These are phyloP conservation scores for Polyergus mexicanus DNA, from an alignment of 1,140 invertebrate species.

Conservation along the genomic window DNA sequence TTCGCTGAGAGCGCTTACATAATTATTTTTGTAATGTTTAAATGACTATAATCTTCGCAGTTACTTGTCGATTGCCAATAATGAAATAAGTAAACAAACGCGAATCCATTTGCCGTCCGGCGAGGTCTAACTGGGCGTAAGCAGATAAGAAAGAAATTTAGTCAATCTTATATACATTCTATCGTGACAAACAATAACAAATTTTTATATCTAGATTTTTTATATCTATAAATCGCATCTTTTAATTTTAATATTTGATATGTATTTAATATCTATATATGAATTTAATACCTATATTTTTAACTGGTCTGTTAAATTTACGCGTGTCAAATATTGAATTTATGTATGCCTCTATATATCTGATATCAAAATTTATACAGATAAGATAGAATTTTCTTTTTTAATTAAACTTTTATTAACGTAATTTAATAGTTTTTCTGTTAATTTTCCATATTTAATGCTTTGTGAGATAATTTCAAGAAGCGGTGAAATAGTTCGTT, in stretches of 20 bases:
- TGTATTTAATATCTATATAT: too few species aligned
- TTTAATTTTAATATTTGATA: not conserved
- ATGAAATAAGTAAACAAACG: conserved; percentile 13
- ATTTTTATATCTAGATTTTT: not conserved
- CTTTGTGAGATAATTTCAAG: not conserved
- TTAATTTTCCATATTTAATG: not conserved
- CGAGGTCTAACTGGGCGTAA: not conserved
- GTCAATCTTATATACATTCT: not conserved
- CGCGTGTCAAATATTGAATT: too few species aligned
- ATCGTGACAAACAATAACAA: conserved; percentile 4
- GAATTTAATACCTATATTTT: too few species aligned
- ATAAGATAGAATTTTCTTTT: not conserved
- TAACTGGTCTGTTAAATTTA: too few species aligned
- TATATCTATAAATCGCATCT: not conserved
- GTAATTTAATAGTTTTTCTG: not conserved
- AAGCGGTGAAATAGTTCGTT: not conserved
- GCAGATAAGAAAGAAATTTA: conserved; percentile 23
- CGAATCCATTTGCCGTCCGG: not conserved
- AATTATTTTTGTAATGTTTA: not conserved
- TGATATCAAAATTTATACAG: too few species aligned
- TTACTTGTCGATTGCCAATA: conserved; percentile 14
- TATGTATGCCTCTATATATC: too few species aligned
- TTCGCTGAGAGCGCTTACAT: too few species aligned
- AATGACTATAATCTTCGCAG: not conserved
- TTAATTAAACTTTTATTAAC: not conserved